These are phyloP conservation scores for Lasioglossum calceatum DNA, from an alignment of 2,888 invertebrate genomes.

Conservation along the genomic window DNA sequence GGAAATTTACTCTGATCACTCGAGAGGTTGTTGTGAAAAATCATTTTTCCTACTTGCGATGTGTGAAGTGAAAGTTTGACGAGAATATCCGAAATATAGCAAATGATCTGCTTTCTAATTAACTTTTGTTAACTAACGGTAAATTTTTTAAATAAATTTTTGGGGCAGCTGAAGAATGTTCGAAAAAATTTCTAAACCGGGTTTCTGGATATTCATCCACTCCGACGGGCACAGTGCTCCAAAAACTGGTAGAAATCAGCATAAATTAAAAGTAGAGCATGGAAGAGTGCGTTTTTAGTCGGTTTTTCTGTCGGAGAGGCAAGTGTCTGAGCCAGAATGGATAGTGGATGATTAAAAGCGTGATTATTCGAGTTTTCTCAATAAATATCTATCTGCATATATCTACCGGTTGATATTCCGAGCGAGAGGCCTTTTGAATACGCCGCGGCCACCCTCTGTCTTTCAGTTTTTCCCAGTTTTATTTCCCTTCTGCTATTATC, in stretches of 20 bases:
- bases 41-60: background rate
- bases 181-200: background rate
- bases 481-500: slow-evolving; percentile 48
- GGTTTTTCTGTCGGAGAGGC: background rate
- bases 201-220: background rate
- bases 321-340: background rate
- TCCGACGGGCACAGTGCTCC: background rate
- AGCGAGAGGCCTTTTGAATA: slow-evolving; percentile 49
- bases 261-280: background rate
- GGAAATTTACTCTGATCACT: background rate
- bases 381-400: slow-evolving; percentile 38
- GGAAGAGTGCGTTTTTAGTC: background rate
- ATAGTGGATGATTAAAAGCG: slow-evolving; percentile 31
- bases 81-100: background rate
- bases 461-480: slow-evolving; percentile 49
- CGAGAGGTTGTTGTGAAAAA: background rate
- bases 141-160: background rate
- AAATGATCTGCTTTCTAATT: too few species aligned
- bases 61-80: background rate
- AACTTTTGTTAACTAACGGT: too few species aligned
- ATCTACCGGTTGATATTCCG: slow-evolving; percentile 50
- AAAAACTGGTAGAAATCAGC: background rate
- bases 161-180: background rate
- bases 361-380: slow-evolving; percentile 41
- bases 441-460: slow-evolving; percentile 38